These are phyloP conservation scores for Leucozona laternaria DNA, from an alignment of 2,888 invertebrate genomes.

Conservation along the genomic window DNA sequence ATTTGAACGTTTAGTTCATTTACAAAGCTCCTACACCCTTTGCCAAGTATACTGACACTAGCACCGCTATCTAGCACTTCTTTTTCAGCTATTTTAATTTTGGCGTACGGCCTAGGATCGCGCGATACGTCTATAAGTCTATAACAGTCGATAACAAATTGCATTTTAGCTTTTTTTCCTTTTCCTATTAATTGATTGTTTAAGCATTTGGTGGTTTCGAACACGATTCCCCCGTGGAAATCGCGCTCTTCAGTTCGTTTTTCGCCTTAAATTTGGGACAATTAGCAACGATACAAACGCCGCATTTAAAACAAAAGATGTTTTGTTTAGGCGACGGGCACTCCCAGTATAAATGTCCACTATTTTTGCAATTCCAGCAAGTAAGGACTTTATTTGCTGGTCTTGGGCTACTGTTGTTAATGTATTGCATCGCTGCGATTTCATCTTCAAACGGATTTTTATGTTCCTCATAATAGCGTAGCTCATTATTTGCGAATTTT, in stretches of 20 bases:
- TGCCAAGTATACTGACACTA: neutral
- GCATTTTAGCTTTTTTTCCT: neutral
- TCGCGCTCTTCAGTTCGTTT: neutral
- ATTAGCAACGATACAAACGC: neutral
- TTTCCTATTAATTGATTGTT: neutral
- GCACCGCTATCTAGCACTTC: slow-evolving; percentile 2
- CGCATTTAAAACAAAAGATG: neutral
- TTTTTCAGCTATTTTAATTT: neutral
- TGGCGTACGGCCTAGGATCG: neutral
- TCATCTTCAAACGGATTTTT: too few species aligned
- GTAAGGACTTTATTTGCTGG: too few species aligned
- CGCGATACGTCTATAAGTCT: too few species aligned
- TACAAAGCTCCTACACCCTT: neutral
- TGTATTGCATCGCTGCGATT: too few species aligned
- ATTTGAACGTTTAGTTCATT: neutral
- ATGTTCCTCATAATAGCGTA: too few species aligned
- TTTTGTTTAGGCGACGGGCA: slow-evolving; percentile 5
- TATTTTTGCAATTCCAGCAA: neutral
- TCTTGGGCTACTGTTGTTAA: too few species aligned
- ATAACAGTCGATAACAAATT: neutral
- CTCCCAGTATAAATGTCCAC: neutral
- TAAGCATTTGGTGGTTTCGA: neutral
- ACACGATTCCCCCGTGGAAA: neutral
- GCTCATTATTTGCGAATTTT: too few species aligned
- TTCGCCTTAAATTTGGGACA: neutral